These are phyloP conservation scores for Diachrysia chrysitis DNA, from an alignment of 2,888 invertebrate genomes.

Conservation along the genomic window DNA sequence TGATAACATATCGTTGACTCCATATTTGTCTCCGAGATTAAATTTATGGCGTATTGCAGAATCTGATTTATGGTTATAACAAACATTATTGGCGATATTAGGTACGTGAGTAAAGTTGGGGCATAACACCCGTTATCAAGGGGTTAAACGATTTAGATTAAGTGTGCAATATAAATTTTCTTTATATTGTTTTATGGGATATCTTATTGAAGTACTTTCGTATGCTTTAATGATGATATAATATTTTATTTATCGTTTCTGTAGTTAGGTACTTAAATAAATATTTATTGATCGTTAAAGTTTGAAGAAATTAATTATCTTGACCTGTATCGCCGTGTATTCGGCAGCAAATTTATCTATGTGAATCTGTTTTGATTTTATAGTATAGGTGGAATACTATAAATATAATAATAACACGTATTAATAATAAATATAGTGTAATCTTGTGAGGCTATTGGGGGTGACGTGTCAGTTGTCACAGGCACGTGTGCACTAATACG, in stretches of 20 bases:
- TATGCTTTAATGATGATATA: neutral
- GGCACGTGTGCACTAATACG: neutral
- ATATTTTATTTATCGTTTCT: neutral
- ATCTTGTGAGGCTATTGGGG: too few relatives aligned
- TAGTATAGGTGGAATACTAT: too few relatives aligned
- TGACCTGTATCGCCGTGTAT: too few relatives aligned
- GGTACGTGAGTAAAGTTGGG: slow-evolving; percentile 35
- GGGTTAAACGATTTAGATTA: slow-evolving; percentile 18
- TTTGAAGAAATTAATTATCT: too few relatives aligned
- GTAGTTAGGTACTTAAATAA: too few relatives aligned
- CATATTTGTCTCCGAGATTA: slow-evolving; percentile 56
- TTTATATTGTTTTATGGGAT: neutral
- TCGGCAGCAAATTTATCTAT: too few relatives aligned
- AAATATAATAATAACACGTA: too few relatives aligned
- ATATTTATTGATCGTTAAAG: too few relatives aligned
- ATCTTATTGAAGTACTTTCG: neutral
- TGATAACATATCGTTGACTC: slow-evolving; percentile 10
- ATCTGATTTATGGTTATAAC: slow-evolving; percentile 57
- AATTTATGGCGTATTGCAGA: slow-evolving; percentile 56
- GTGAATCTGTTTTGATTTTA: too few relatives aligned
- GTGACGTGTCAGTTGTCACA: too few relatives aligned
- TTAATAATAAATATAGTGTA: too few relatives aligned
- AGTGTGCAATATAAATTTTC: slow-evolving; percentile 13
- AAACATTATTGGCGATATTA: slow-evolving; percentile 43
- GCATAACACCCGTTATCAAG: slow-evolving; percentile 13